Percentiles rank a stretch among this genome's conserved stretches.
Conservation (phyloP, 1,140 invertebrate species). For the Caenorhabditis elegans region WBcel235 BX284603.4:7293501-7294000, state of each 20-base stretch:
- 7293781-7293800: neutral
- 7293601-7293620: neutral
- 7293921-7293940: conserved; percentile 60
- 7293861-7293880: neutral
- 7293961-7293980: conserved; percentile 56
- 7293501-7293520: no score
- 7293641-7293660: conserved; percentile 22
- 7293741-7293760: conserved; percentile 28
- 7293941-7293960: conserved; percentile 63
- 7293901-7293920: conserved; percentile 54
- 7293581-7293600: no score
- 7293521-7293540: no score
- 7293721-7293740: conserved; percentile 39
- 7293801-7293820: conserved; percentile 46
- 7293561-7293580: no score
- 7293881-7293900: neutral
- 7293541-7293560: no score
- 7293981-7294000: neutral
- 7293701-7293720: conserved; percentile 45
- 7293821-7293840: conserved; percentile 39
- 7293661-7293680: conserved; percentile 40
- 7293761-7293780: neutral
- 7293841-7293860: conserved; percentile 48
- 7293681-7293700: conserved; percentile 42
- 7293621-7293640: neutral